These are phyloP conservation scores for Tetraodon nigroviridis DNA, from an alignment of 2,113 vertebrate species.

Conservation along the genomic window DNA sequence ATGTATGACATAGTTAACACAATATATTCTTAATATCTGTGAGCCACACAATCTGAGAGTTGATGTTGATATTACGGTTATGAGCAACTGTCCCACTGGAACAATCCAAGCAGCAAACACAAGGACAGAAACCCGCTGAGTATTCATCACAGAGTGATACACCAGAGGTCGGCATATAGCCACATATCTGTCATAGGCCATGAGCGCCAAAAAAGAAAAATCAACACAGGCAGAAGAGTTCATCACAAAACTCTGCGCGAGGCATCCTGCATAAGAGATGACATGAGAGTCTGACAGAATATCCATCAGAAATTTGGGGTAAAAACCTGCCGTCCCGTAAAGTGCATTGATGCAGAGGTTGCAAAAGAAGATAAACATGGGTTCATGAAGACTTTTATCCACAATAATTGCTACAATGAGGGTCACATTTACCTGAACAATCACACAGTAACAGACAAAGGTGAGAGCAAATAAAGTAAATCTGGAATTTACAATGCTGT, in stretches of 20 bases:
- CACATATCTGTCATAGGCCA: conserved; percentile 54
- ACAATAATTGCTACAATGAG: conserved; percentile 26
- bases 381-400: conserved; percentile 46
- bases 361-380: conserved; percentile 52
- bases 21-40: conserved; percentile 23
- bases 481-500: conserved; percentile 10
- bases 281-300: conserved; percentile 28
- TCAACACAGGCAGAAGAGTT: conserved; percentile 29
- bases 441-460: conserved; percentile 44
- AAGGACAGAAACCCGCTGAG: conserved; percentile 20
- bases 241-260: conserved; percentile 40
- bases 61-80: neutral
- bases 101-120: conserved; percentile 39
- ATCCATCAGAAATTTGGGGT: conserved; percentile 46
- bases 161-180: conserved; percentile 45
- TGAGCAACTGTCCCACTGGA: neutral
- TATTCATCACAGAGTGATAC: conserved; percentile 37
- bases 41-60: conserved; percentile 18
- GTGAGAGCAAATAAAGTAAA: conserved; percentile 29
- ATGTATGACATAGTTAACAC: conserved; percentile 37
- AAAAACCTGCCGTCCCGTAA: conserved; percentile 45
- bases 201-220: conserved; percentile 43
- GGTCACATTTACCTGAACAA: conserved; percentile 36
- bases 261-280: conserved; percentile 46
- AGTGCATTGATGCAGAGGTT: conserved; percentile 50